Percentiles rank a stretch among this genome's conserved stretches.
phyloP scores from a whole-genome alignment of 2,797 vertebrate genomes.

The Myotis daubentonii region DNA sequence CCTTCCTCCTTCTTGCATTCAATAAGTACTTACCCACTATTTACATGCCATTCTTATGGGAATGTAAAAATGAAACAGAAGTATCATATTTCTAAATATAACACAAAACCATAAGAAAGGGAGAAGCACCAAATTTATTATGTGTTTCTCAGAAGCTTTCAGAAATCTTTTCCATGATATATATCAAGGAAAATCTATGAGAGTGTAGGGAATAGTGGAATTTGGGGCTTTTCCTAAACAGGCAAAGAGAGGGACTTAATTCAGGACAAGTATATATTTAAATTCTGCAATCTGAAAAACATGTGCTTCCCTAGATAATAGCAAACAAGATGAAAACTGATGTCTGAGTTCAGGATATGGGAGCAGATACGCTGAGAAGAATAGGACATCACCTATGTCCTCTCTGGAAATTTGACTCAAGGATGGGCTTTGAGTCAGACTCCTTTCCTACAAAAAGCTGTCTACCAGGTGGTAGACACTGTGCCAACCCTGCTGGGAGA shows the following conservation, averaged over 20 bases:
- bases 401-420: accelerated
- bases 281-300: slow-evolving; percentile 61
- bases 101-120: slow-evolving; percentile 46
- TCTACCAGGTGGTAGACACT: accelerated
- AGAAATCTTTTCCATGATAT: slow-evolving; percentile 57
- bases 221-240: slow-evolving; percentile 47
- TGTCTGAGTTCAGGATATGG: neutral
- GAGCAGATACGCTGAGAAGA: neutral
- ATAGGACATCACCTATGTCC: accelerated
- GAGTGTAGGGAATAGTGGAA: slow-evolving; percentile 38
- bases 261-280: slow-evolving; percentile 22
- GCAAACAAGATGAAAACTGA: neutral
- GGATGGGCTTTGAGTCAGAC: accelerated
- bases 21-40: slow-evolving; percentile 32
- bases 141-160: slow-evolving; percentile 69
- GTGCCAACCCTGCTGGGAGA: neutral
- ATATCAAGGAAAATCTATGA: slow-evolving; percentile 59
- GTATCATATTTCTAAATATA: slow-evolving; percentile 62
- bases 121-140: slow-evolving; percentile 67
- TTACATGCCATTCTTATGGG: neutral
- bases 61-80: slow-evolving; percentile 52
- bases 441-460: neutral
- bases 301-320: slow-evolving; percentile 36
- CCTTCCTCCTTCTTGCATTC: neutral
- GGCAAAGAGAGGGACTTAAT: slow-evolving; percentile 36